Evolutionary conservation across 2,888 invertebrate genomes (phyloP), one percentile per base, ranked within the genome.

Genomic region (Drosophila robusta): DNA sequence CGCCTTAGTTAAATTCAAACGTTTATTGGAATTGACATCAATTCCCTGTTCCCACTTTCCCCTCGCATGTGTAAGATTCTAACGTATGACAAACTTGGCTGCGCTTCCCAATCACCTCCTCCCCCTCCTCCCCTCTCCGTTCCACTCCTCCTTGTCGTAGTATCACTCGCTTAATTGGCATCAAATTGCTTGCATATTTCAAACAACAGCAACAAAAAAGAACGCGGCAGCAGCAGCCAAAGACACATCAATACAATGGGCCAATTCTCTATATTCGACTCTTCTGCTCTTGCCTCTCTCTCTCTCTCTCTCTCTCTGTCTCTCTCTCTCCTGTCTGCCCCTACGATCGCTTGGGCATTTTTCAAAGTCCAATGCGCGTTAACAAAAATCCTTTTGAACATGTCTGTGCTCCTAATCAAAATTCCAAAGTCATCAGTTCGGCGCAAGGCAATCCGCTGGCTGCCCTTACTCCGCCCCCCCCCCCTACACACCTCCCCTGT

Each of bases 371-470:
- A 47, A 87, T 68, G 89, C 85, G 85, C 85, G 85, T 85, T 85
- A 85, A 85, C 87, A 85, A 85, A 85, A 85, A 85, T 85, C 85
- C 85, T 85, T 84, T 85, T 87, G 89, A 84, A 85, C 85, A 85
- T 85, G 85, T 82, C 81, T 84, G 81, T 89, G 89, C 86, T 85
- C 89, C 85, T 85, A 85, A 85, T 85, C 85, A 85, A 85, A 85
- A 85, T 85, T 85, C 85, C 85, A 87, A 89, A 85, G 85, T 89
- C 85, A 85, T 85, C 87, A 89, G 75, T 66, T 38, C 36, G 65
- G 64, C 62, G 46, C 70, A 54, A 54, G 54, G 44, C 54, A 12
- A 24, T 42, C 70, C 74, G 75, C 60, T 66, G 74, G 66, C 42
- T 73, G 69, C 68, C 54, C 64, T 46, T 49, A 51, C 45, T 44